phyloP scores from a whole-genome alignment of 2,113 vertebrate genomes.

The Saimiri boliviensis region DNA sequence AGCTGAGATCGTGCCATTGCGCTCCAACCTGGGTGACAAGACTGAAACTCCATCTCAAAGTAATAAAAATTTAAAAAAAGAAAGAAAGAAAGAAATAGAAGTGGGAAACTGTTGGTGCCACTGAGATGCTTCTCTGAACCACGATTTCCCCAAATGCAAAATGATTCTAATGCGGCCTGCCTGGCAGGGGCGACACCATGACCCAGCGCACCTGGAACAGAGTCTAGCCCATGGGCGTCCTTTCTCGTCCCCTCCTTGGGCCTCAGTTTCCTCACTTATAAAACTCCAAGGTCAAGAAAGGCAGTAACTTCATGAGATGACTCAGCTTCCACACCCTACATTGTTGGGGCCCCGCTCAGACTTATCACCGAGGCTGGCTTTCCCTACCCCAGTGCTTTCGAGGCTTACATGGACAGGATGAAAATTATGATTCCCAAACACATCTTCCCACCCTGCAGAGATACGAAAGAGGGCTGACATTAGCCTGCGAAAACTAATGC shows the following conservation, averaged over 20 bases:
- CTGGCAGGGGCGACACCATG: background rate
- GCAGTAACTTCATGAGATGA: background rate
- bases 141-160: background rate
- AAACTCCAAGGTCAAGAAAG: background rate
- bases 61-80: no score
- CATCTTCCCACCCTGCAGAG: background rate
- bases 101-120: background rate
- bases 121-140: background rate
- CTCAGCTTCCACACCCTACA: background rate
- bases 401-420: background rate
- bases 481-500: no score
- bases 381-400: background rate
- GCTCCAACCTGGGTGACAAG: no score
- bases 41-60: no score
- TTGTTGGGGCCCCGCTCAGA: background rate
- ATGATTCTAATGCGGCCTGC: background rate
- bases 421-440: background rate
- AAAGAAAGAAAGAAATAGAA: background rate
- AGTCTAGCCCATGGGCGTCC: fast-evolving
- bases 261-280: background rate
- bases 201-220: no score
- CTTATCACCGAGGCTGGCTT: background rate
- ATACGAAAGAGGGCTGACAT: background rate
- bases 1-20: no score
- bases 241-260: background rate